Evolutionary conservation across 2,113 vertebrate species (phyloP).

Genomic region (Haplochromis burtoni): DNA sequence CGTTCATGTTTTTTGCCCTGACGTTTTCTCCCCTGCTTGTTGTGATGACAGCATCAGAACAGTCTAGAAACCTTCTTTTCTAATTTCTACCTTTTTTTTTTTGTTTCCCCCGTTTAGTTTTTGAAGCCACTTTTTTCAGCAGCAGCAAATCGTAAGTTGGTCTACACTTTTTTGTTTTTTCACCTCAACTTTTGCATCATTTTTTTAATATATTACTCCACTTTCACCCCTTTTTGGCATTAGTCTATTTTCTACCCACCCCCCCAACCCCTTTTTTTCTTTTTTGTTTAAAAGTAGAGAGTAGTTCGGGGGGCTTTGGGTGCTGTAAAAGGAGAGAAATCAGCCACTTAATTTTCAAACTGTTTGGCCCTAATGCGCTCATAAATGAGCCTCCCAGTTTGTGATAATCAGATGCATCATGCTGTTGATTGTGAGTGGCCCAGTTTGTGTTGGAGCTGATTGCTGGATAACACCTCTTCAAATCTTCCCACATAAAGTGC

Average conservation of each 20-base stretch:
- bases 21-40: neutral
- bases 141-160: conserved; percentile 69
- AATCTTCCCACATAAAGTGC: neutral
- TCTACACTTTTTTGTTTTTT: conserved; percentile 8
- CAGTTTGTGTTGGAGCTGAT: neutral
- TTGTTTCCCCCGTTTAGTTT: conserved; percentile 64
- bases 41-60: neutral
- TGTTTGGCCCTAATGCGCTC: neutral
- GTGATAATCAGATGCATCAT: neutral
- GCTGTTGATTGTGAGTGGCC: neutral
- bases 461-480: neutral
- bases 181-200: conserved; percentile 25
- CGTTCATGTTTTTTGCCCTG: neutral
- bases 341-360: neutral
- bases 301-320: conserved; percentile 1
- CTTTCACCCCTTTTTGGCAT: conserved; percentile 10
- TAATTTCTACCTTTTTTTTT: conserved; percentile 57
- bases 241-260: neutral
- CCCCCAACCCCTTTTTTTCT: neutral
- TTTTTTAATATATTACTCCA: conserved; percentile 12
- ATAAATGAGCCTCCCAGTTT: neutral
- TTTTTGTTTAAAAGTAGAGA: conserved; percentile 18
- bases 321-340: conserved; percentile 20
- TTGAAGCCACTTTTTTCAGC: conserved; percentile 71
- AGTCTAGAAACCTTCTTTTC: conserved; percentile 14